phyloP scores from a whole-genome alignment of 2,797 vertebrate genomes.

The Dendrocincla fuliginosa region DNA sequence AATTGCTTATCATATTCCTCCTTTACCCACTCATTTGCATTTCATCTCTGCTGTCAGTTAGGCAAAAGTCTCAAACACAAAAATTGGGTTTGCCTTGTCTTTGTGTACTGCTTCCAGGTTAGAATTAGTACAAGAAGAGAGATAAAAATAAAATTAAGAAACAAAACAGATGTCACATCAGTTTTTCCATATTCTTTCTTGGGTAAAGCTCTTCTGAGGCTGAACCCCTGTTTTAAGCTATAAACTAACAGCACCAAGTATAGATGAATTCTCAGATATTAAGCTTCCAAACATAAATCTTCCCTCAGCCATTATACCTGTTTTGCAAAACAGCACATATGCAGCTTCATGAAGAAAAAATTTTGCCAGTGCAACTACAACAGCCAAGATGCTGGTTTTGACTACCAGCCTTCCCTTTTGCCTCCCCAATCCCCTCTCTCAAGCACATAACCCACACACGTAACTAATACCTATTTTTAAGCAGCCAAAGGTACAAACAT shows the following conservation, averaged over 20 bases:
- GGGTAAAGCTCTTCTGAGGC: not conserved
- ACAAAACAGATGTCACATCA: not conserved
- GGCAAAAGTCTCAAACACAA: not conserved
- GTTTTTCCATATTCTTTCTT: not conserved
- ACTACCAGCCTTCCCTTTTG: not conserved
- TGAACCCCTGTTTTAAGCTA: not conserved
- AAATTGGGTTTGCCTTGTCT: not conserved
- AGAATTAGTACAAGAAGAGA: not conserved
- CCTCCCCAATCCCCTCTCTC: not conserved
- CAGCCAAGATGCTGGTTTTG: not conserved
- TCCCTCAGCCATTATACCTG: not conserved
- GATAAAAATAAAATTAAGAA: not conserved
- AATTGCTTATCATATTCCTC: constrained; percentile 39
- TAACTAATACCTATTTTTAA: not conserved
- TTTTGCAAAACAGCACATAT: not conserved
- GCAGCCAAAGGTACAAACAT: not conserved
- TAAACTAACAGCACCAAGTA: not conserved
- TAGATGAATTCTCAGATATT: not conserved
- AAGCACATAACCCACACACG: not conserved
- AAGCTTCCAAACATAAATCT: not conserved
- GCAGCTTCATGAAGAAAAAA: not conserved
- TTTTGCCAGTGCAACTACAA: not conserved
- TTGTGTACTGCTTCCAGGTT: not conserved
- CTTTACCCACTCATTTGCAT: not conserved
- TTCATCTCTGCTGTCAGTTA: not conserved